Evolutionary conservation across 1,140 invertebrate species (phyloP), one percentile per base, ranked within the genome.

Genomic region (Lasaia peninsularis): DNA sequence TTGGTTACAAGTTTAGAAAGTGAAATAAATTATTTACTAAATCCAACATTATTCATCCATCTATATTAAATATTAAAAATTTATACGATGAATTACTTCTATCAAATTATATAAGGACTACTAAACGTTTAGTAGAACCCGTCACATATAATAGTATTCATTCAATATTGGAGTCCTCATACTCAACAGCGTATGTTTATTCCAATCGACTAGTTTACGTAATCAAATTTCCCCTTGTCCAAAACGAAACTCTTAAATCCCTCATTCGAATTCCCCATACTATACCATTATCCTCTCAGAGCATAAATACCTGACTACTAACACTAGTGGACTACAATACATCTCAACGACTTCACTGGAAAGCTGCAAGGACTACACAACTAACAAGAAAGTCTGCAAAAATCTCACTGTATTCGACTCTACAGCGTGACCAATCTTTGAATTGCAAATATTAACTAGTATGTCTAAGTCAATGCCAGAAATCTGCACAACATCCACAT

Each of bases 11-110:
- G 55, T 54, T 50, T 73, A 37, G 68, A 62, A 53, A 62, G 71
- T 14, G 67, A 80, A 37, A 69, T 68, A 21, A 56, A 71, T 48
- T 76, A 48, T 71, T 77, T 34, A 63, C 57, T 0, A 77, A 72
- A 67, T 58, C 71, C 9, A 65, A 65, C 14, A 72, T 61, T 1
- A 62, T 82, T 12, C 69, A 75, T 40, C 77, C 69, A 1, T 70
- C 65, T 20, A 67, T 79, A 10, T 72, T 74, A 54, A 61, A 63
- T 34, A 52, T 69, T 24, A 60, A 63, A 33, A 65, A 76, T 71
- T 9, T 54, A n/a, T 24, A 54, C 11, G 18, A 54, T 12, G 52
- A 54, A 40, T 33, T 54, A 8, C 31, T 52, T 52, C 74, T 57
- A 10, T 71, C 69, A 8, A 71, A 69, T 16, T 58, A 67, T 9